Conservation (phyloP, 2,113 vertebrate genomes). For the Onychorhynchus coronatus region DNA sequence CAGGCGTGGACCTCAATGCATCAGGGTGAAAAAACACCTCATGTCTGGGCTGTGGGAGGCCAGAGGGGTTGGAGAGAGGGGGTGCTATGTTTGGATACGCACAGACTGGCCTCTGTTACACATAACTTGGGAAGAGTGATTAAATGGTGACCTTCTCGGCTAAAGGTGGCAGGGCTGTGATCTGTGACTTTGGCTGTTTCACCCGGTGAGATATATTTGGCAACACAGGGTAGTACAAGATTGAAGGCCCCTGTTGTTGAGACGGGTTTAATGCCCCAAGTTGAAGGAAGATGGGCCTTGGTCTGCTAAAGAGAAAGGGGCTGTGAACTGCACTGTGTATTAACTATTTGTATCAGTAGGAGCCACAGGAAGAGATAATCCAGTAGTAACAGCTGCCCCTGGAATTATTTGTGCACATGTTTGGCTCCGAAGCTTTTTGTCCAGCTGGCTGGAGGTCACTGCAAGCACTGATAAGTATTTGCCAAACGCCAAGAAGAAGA, state of each 20-base stretch:
- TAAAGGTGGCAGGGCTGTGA: neutral
- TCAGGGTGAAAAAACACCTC: neutral
- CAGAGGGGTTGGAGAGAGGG: neutral
- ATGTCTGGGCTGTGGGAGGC: neutral
- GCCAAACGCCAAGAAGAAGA: conserved; percentile 31
- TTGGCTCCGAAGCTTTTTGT: conserved; percentile 53
- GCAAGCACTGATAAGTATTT: conserved; percentile 69
- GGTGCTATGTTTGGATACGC: neutral
- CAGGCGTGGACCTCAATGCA: neutral
- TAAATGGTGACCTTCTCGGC: neutral
- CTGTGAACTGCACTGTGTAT: neutral
- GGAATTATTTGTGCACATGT: conserved; percentile 59
- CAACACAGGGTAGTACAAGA: neutral
- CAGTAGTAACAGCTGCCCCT: conserved; percentile 67
- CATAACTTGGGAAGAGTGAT: neutral
- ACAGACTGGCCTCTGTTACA: neutral
- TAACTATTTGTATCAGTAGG: neutral
- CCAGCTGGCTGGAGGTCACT: conserved; percentile 70
- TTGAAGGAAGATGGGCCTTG: neutral
- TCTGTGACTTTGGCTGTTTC: neutral
- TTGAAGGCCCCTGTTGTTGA: neutral
- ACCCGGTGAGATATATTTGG: neutral
- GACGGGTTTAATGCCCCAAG: neutral
- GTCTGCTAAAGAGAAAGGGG: neutral
- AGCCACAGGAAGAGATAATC: conserved; percentile 34